These are phyloP conservation scores for Achroia grisella DNA, from an alignment of 1,140 invertebrate genomes.

Conservation along the genomic window DNA sequence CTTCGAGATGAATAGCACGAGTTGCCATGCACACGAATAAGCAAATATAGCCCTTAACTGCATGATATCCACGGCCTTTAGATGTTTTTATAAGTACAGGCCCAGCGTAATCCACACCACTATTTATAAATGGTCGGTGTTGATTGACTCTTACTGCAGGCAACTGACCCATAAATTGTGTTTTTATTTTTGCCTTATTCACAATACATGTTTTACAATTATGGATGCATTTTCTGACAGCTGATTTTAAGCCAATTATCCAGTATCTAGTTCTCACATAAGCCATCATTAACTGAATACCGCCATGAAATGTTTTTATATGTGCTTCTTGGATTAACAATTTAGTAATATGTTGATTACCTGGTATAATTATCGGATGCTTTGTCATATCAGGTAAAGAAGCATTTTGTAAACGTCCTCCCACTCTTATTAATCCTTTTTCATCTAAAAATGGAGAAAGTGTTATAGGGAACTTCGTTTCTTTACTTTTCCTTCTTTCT, in stretches of 20 bases:
- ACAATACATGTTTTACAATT: constrained; percentile 6
- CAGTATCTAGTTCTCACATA: constrained; percentile 6
- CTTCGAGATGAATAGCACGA: constrained; percentile 16
- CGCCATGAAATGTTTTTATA: constrained; percentile 9
- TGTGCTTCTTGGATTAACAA: constrained; percentile 8
- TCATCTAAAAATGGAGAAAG: constrained; percentile 10
- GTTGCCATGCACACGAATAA: constrained; percentile 16
- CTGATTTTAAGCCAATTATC: not conserved
- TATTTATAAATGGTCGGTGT: not conserved
- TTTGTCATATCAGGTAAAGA: not conserved
- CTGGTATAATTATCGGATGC: constrained; percentile 7
- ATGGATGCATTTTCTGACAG: constrained; percentile 1
- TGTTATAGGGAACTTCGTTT: constrained; percentile 7
- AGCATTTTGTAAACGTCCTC: not conserved
- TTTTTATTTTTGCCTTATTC: constrained; percentile 1
- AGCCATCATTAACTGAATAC: constrained; percentile 1
- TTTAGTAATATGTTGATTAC: not conserved
- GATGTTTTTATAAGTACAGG: constrained; percentile 3
- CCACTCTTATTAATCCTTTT: not conserved
- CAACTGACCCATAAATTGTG: constrained; percentile 7
- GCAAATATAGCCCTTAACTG: constrained; percentile 11
- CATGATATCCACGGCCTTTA: constrained; percentile 10
- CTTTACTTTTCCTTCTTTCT: constrained; percentile 4
- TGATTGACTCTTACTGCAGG: not conserved
- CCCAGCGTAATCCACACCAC: constrained; percentile 3